Conservation (phyloP, 2,797 vertebrate species). For the Sylvilagus floridanus region DNA sequence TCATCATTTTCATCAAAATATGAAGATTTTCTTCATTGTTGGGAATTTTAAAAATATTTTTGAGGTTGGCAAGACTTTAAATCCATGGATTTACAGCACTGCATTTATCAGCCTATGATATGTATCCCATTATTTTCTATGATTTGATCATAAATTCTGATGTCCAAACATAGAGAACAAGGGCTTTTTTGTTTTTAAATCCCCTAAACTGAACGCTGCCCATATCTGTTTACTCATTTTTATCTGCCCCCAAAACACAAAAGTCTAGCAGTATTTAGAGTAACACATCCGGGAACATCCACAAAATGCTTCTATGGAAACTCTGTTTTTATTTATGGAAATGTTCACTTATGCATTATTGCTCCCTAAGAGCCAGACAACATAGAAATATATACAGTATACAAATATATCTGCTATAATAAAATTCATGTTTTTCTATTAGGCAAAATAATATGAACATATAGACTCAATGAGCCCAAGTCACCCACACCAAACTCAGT, state of each 20-base stretch:
- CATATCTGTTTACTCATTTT: conserved; percentile 15
- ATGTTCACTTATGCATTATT: not conserved
- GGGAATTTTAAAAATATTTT: conserved; percentile 15
- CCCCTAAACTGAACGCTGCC: not conserved
- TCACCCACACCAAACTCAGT: not conserved
- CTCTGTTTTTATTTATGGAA: not conserved
- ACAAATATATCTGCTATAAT: not conserved
- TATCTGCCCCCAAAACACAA: conserved; percentile 45
- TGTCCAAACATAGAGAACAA: conserved; percentile 12
- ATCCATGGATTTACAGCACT: not conserved
- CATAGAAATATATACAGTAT: conserved; percentile 2
- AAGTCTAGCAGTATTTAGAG: not conserved
- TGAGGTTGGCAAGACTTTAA: conserved; percentile 29
- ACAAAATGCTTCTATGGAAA: not conserved
- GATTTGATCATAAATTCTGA: conserved; percentile 38
- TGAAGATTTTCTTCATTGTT: conserved; percentile 46
- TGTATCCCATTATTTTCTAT: not conserved
- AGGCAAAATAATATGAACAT: conserved; percentile 61
- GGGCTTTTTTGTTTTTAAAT: not conserved
- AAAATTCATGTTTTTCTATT: conserved; percentile 49
- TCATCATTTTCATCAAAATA: conserved; percentile 56
- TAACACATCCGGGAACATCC: not conserved
- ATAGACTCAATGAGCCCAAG: conserved; percentile 27
- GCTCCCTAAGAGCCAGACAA: not conserved
- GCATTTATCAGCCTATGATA: not conserved